Base-by-base conservation (phyloP, 2,888 invertebrate species). In the Lobophora halterata region DNA sequence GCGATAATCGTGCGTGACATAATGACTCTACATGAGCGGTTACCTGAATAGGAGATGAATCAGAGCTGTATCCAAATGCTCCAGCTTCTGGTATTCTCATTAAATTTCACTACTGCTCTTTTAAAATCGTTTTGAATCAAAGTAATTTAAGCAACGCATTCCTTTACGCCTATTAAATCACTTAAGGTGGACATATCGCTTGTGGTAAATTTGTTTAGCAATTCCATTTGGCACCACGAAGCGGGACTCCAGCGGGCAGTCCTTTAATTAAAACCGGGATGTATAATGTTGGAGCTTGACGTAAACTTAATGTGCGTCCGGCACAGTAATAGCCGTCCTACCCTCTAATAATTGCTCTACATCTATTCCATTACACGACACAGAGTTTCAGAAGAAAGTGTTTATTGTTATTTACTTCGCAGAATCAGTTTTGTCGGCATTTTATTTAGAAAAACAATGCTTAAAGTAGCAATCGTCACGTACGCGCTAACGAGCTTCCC, bases 81-180 rank as follows among this genome's bases (percentile, higher is more conserved):
- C 5, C 21, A 55, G 40, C 31, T 52, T 56, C 53, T 45, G 46
- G 54, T 45, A 49, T 52, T 53, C 33, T 43, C 34, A 27, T 34
- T 46, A 42, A 44, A 49, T 49, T 49, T 39, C 34, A 36, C 46
- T 50, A 33, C 36, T 45, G 46, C 40, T 46, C 42, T 47, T 46
- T 41, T 46, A 38, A 52, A 52, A 52, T 64, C 59, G 58, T 73
- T 73, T 76, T 50, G 75, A 75, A 76, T 78, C 69, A 63, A 64
- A 71, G 63, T 66, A 72, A 75, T 74, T 72, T 70, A 77, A 78
- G 73, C 72, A 73, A 71, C 67, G 77, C 78, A 85, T 85, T 85
- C 81, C 86, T 83, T 85, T 75, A 76, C 82, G 81, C 79, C 83
- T 80, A 83, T 86, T 87, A 87, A 87, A 87, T 87, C 86, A 87